phyloP scores from a whole-genome alignment of 2,888 invertebrate genomes.

The Hemicrepidius hirtus region DNA sequence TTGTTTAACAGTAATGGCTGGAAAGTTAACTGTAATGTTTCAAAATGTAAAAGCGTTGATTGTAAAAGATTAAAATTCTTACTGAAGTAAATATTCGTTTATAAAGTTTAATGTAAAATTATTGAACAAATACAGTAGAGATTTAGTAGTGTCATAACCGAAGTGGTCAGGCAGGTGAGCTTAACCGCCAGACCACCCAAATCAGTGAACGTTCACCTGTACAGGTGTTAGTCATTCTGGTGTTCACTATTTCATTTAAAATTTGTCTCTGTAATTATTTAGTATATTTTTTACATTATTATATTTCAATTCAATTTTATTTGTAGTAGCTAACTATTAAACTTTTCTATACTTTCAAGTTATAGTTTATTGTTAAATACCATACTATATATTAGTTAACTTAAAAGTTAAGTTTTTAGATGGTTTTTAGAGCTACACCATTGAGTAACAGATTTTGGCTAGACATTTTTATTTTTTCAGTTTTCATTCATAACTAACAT shows the following conservation, averaged over 20 bases:
- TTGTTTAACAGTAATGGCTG: conserved; percentile 34
- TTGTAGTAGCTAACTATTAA: too few relatives aligned
- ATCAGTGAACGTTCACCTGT: conserved; percentile 13
- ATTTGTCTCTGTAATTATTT: conserved; percentile 9
- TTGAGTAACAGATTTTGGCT: too few relatives aligned
- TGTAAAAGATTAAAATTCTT: conserved; percentile 26
- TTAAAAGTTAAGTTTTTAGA: too few relatives aligned
- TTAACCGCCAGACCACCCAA: conserved; percentile 37
- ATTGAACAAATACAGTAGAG: conserved; percentile 23
- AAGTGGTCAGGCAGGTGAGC: conserved; percentile 28
- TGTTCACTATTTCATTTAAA: conserved; percentile 20
- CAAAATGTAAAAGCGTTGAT: too few relatives aligned
- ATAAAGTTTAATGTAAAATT: conserved; percentile 25
- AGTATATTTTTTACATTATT: too few relatives aligned
- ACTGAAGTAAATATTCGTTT: conserved; percentile 14
- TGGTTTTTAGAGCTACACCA: too few relatives aligned
- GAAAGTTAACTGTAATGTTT: conserved; percentile 27
- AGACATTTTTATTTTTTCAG: too few relatives aligned
- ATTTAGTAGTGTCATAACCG: conserved; percentile 16
- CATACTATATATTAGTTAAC: too few relatives aligned
- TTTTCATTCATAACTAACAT: too few relatives aligned
- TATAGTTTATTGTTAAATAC: too few relatives aligned
- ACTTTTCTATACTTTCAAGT: too few relatives aligned
- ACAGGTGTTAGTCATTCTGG: conserved; percentile 35
- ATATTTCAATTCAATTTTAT: background rate